Base-by-base conservation (phyloP, 2,888 invertebrate species). In the Osedax frankpressi region DNA sequence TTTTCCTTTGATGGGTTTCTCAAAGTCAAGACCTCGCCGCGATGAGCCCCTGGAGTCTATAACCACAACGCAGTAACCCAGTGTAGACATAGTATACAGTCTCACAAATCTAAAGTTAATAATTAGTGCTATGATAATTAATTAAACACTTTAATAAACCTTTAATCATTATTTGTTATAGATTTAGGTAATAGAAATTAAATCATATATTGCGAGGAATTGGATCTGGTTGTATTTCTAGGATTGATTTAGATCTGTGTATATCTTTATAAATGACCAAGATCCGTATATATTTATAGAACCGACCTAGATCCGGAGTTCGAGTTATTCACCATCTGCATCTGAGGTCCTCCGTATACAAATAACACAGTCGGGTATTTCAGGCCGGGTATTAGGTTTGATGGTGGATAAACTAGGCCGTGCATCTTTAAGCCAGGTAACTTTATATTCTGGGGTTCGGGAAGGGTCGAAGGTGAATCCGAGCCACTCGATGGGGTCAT, bases 271-370 rank as follows among this genome's bases (percentile, higher is more conserved):
- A n/a, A n/a, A n/a, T n/a, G n/a, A n/a, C n/a, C n/a, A n/a, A n/a
- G n/a, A n/a, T n/a, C n/a, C n/a, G n/a, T n/a, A n/a, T 59, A 59
- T n/a, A 59, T 11, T 65, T 65, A 65, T 28, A 19, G 3, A 29
- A 62, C 74, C 29, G 30, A 79, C 78, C 78, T 76, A 60, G 74
- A 29, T 25, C 82, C 82, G 73, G 82, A 82, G 77, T 81, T 95
- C 3, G 92, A 91, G 86, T 98, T 97, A 73, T 92, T 92, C 75
- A 98, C 97, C 60, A 95, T 89, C 86, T 99, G 97, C 70, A 97
- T 94, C 84, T 96, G 95, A 0, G 98, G 98, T 0, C 98, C 98
- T 1, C 95, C 98, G 83, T 98, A 99, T 73, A 99, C 93, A 85
- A 94, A 94, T 71, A 97, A 88, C 75, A 98, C 90, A 24, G 94